These are phyloP conservation scores for Chrysemys picta DNA, from an alignment of 2,113 vertebrate species.

Conservation along the genomic window DNA sequence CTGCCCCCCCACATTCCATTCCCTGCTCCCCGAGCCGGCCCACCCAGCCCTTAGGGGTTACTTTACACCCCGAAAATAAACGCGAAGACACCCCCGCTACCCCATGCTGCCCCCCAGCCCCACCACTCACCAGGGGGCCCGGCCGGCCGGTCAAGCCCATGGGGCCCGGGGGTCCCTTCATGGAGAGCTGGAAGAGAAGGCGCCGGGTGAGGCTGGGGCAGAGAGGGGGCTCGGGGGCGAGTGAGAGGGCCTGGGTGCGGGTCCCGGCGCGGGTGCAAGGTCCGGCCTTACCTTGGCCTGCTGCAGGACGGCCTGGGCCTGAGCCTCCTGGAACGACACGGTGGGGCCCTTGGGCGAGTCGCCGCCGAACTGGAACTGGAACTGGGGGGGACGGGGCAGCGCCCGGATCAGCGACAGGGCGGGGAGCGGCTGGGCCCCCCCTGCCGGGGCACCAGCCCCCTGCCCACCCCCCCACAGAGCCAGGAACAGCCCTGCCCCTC, in stretches of 20 bases:
- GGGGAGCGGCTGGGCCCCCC: background rate
- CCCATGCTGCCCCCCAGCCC: no score
- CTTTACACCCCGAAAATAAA: background rate
- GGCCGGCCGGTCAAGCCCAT: conserved; percentile 87
- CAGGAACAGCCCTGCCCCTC: background rate
- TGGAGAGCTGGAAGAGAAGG: conserved; percentile 80
- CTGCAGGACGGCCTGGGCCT: conserved; percentile 91
- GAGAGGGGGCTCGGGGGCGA: rapidly evolving
- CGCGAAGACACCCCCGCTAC: background rate
- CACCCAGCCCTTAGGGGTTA: no score
- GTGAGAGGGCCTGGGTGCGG: rapidly evolving
- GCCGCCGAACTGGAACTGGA: conserved; percentile 85
- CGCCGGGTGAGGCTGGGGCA: background rate
- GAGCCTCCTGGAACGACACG: conserved; percentile 89
- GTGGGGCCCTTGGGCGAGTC: conserved; percentile 87
- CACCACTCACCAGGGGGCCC: conserved; percentile 85
- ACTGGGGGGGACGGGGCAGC: conserved; percentile 74
- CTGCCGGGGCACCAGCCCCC: no score
- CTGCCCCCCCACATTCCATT: background rate
- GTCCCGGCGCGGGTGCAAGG: background rate
- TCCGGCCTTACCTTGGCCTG: conserved; percentile 83
- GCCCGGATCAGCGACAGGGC: background rate
- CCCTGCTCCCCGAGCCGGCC: background rate
- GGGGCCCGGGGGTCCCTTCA: conserved; percentile 89
- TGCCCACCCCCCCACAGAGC: no score